Evolutionary conservation across 1,140 invertebrate species (phyloP).

Genomic region (Scaptomyza pallida): DNA sequence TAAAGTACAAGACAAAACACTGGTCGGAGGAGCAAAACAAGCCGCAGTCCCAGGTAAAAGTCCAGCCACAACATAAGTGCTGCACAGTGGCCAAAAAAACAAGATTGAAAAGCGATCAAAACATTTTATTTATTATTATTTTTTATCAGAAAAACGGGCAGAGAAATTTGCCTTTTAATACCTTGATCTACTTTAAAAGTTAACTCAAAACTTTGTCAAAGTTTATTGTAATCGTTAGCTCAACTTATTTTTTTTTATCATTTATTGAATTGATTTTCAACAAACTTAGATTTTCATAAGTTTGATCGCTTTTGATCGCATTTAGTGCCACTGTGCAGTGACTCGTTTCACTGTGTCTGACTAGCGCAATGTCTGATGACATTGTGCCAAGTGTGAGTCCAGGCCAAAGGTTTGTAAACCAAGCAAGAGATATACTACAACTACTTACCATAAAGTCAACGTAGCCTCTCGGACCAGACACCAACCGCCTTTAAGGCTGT

Average conservation of each 20-base stretch:
- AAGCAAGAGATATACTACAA: constrained; percentile 49
- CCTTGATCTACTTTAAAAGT: too few species aligned
- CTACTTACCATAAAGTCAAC: constrained; percentile 27
- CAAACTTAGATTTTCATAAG: too few species aligned
- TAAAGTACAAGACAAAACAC: constrained; percentile 49
- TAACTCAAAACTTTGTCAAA: too few species aligned
- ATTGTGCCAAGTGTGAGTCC: constrained; percentile 43
- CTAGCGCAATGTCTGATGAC: constrained; percentile 23
- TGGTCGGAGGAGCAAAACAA: constrained; percentile 47
- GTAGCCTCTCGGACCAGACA: constrained; percentile 45
- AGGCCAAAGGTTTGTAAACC: constrained; percentile 74
- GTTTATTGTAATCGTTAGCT: too few species aligned
- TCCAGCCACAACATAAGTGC: constrained; percentile 44
- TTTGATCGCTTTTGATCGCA: constrained; percentile 27
- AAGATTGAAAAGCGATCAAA: constrained; percentile 21
- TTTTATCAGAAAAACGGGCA: not conserved
- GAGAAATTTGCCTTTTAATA: not conserved
- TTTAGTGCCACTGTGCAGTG: constrained; percentile 56
- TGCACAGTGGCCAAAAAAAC: constrained; percentile 41
- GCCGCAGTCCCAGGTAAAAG: constrained; percentile 68
- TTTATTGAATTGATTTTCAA: not conserved
- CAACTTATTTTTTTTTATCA: not conserved
- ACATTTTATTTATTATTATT: not conserved
- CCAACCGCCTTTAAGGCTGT: constrained; percentile 30
- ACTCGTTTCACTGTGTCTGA: constrained; percentile 49